Evolutionary conservation across 2,888 invertebrate species (phyloP), one percentile per base, ranked within the genome.

Genomic region (Nomada ferruginata): DNA sequence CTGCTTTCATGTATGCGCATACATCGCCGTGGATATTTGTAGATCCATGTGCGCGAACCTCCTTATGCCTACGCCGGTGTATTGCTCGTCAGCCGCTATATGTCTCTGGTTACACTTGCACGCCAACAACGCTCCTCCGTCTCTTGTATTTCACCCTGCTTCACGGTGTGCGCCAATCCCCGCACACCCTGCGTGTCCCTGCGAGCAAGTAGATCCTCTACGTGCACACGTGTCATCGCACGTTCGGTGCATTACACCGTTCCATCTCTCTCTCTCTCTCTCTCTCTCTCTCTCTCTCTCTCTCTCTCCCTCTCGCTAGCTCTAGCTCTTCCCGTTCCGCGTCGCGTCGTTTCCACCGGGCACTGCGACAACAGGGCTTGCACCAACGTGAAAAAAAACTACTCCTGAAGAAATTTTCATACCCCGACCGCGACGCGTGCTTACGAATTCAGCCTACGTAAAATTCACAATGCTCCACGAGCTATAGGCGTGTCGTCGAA

Each of bases 1-100:
- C 89, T 88, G 90, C 89, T 90, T 90, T 90, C 86, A 86, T 86
- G 81, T 75, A 86, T 85, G 78, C 84, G 68, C 84, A 75, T 85
- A 74, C 73, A 63, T 75, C 53, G 55, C 15, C 50, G 26, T 55
- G 5, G 65, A 68, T 53, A 64, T 69, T 66, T 61, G 44, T 61
- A 26, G 57, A 63, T 61, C 50, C 68, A 57, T 36, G 52, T 63
- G 57, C 44, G 29, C 23, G 23, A 47, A 50, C 78, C 23, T 42
- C 53, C 42, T 29, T 80, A 71, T 64, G 74, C 57, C 72, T 70
- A 23, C 36, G 29, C 64, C 23, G 15, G 1, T 36, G 26, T 50
- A 50, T 36, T 65, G 65, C 64, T 80, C 75, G 82, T 71, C 80
- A 52, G 66, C 72, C 65, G 44, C 75, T 71, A 64, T 60, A 71